Conservation (phyloP, 2,888 invertebrate genomes). For the Ommatoiulus sabulosus region DNA sequence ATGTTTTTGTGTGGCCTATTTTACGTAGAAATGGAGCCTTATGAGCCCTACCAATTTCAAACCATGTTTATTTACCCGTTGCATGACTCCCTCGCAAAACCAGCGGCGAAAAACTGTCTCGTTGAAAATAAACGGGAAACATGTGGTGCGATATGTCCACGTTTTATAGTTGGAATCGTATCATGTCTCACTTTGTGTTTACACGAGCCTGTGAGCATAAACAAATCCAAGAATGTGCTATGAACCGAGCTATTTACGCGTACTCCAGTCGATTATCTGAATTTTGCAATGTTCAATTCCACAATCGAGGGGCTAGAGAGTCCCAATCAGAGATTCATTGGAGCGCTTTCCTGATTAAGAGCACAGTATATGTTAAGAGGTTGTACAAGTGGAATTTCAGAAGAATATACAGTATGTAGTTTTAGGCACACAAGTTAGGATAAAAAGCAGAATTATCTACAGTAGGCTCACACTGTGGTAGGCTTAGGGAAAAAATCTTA, state of each 20-base stretch:
- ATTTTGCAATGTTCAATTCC: background rate
- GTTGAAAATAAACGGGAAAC: background rate
- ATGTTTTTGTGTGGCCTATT: too few relatives aligned
- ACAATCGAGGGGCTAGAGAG: background rate
- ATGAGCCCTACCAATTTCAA: background rate
- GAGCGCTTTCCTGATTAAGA: too few relatives aligned
- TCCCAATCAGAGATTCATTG: too few relatives aligned
- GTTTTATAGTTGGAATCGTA: background rate
- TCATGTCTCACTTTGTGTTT: background rate
- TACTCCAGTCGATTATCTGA: background rate
- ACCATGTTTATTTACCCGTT: background rate
- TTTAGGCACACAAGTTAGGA: too few relatives aligned
- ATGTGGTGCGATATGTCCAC: slow-evolving; percentile 14
- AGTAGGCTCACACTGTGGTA: too few relatives aligned
- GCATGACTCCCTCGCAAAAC: background rate
- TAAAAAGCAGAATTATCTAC: too few relatives aligned
- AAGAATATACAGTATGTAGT: too few relatives aligned
- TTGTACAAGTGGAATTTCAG: too few relatives aligned
- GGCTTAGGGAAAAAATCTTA: too few relatives aligned
- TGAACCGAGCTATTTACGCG: background rate
- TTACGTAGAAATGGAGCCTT: too few relatives aligned
- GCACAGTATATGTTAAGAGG: too few relatives aligned
- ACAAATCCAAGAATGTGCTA: background rate
- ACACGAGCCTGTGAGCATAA: background rate
- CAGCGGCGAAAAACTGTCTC: background rate